Percentiles rank a stretch among this genome's conserved stretches.
Conservation (phyloP, 2,888 invertebrate genomes). For the Malthinus seriepunctatus region DNA sequence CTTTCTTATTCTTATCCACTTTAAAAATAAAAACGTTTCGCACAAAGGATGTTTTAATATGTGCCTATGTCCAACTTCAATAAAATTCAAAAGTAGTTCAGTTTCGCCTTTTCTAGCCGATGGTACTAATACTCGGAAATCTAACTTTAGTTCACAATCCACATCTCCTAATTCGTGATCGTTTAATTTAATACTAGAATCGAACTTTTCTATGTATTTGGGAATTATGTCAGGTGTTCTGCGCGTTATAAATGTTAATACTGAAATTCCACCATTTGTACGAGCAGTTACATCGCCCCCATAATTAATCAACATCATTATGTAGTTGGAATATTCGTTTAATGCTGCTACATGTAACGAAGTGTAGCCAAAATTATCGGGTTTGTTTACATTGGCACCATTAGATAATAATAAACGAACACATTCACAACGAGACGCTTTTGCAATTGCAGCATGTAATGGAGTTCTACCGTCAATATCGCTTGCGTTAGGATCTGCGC, state of each 20-base stretch:
- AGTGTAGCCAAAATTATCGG: slow-evolving; percentile 83
- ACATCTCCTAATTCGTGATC: slow-evolving; percentile 86
- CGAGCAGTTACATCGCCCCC: slow-evolving; percentile 82
- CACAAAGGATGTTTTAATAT: slow-evolving; percentile 82
- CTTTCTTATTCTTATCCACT: slow-evolving; percentile 81
- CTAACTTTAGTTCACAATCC: slow-evolving; percentile 78
- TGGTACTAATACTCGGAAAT: slow-evolving; percentile 67
- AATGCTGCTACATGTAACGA: slow-evolving; percentile 82
- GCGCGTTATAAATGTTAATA: slow-evolving; percentile 80
- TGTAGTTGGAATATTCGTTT: slow-evolving; percentile 79
- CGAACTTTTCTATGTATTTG: slow-evolving; percentile 64
- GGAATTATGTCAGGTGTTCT: slow-evolving; percentile 82
- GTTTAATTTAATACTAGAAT: slow-evolving; percentile 75
- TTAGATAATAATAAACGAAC: slow-evolving; percentile 66
- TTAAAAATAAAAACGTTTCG: slow-evolving; percentile 81
- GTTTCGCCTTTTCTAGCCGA: slow-evolving; percentile 68
- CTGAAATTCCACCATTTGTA: slow-evolving; percentile 81
- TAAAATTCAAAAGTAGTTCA: slow-evolving; percentile 70
- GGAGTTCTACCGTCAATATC: slow-evolving; percentile 79
- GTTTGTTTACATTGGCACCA: slow-evolving; percentile 74
- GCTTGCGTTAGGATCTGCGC: slow-evolving; percentile 58
- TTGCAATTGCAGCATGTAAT: slow-evolving; percentile 78
- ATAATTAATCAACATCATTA: slow-evolving; percentile 71
- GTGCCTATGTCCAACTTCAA: slow-evolving; percentile 79
- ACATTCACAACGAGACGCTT: slow-evolving; percentile 74